Percentiles rank a stretch among this genome's conserved stretches.
Conservation (phyloP, 2,113 vertebrate genomes). For the Pogona vitticeps region DNA sequence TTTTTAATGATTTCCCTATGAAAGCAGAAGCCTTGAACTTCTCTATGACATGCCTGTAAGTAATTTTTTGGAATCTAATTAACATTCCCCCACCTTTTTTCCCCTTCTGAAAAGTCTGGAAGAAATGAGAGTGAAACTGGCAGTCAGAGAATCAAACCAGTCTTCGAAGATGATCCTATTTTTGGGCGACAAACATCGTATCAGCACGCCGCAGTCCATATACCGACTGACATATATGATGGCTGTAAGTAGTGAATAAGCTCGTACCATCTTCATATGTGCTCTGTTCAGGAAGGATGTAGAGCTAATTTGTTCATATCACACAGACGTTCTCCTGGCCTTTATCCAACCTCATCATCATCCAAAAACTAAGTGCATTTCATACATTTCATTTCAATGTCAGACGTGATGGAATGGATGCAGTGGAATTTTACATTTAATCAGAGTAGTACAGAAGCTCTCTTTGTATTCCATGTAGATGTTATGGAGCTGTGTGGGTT, state of each 20-base stretch:
- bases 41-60: neutral
- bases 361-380: neutral
- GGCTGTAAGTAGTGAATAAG: conserved; percentile 88
- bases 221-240: conserved; percentile 98
- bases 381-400: too few species aligned
- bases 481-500: neutral
- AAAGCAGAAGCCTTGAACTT: neutral
- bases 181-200: conserved; percentile 91
- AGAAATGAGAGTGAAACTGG: conserved; percentile 88
- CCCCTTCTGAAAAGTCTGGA: conserved; percentile 79
- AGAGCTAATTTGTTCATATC: neutral
- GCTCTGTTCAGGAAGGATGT: neutral
- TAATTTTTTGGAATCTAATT: conserved; percentile 10
- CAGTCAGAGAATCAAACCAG: conserved; percentile 88
- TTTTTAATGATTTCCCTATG: neutral
- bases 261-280: neutral
- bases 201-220: conserved; percentile 95
- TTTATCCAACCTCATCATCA: neutral
- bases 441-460: neutral
- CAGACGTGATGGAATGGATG: neutral
- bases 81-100: conserved; percentile 51
- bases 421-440: neutral
- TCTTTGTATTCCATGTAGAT: neutral
- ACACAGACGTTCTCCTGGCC: neutral
- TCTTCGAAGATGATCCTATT: conserved; percentile 89